Conservation (phyloP, 2,113 vertebrate genomes). For the Trinectes maculatus region DNA sequence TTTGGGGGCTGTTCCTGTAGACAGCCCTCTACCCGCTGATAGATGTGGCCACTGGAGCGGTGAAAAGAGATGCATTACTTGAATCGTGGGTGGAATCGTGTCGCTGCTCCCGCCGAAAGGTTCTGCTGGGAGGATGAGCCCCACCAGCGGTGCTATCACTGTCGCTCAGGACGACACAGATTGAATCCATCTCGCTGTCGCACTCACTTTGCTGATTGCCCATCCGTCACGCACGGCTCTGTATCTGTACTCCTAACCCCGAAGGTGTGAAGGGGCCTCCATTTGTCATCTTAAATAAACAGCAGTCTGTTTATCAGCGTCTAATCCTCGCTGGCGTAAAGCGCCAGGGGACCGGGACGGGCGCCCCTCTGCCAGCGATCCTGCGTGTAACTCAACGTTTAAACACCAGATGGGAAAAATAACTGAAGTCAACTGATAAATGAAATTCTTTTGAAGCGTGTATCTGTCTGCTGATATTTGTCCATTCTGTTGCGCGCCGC, state of each 20-base stretch:
- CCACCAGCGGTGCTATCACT: constrained; percentile 16
- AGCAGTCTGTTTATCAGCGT: constrained; percentile 63
- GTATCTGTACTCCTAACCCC: constrained; percentile 63
- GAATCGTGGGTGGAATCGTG: constrained; percentile 46
- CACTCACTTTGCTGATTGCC: constrained; percentile 36
- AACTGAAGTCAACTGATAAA: constrained; percentile 32
- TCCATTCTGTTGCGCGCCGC: constrained; percentile 1
- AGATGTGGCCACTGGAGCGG: constrained; percentile 48
- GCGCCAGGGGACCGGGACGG: constrained; percentile 21
- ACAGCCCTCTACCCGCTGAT: constrained; percentile 26
- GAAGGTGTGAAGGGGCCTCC: constrained; percentile 62
- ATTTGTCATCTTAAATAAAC: constrained; percentile 74
- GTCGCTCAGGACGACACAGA: constrained; percentile 23
- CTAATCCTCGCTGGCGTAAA: constrained; percentile 47
- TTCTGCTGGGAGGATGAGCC: constrained; percentile 31
- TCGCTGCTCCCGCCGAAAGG: constrained; percentile 40
- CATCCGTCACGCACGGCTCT: constrained; percentile 62
- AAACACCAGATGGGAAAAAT: constrained; percentile 34
- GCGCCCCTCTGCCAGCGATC: constrained; percentile 32
- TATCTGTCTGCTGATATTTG: constrained; percentile 6
- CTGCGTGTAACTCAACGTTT: constrained; percentile 20
- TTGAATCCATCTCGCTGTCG: constrained; percentile 30
- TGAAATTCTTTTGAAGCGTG: constrained; percentile 5
- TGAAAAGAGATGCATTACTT: constrained; percentile 49
- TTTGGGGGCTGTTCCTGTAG: constrained; percentile 21